phyloP scores from a whole-genome alignment of 2,888 invertebrate genomes.

The Automeris io region DNA sequence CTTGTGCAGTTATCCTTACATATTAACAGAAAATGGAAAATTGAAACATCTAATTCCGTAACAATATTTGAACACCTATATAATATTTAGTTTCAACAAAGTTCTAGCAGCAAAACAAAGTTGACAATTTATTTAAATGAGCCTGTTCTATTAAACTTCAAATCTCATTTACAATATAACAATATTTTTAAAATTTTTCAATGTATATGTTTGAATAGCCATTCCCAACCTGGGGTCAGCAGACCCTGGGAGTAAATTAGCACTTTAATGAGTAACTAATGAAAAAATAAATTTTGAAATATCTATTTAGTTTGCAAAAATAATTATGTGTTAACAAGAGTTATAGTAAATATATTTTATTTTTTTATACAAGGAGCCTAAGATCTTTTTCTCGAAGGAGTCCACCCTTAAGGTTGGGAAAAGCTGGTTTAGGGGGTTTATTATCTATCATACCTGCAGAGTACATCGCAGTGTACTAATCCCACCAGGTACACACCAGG shows the following conservation, averaged over 20 bases:
- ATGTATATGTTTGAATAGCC: constrained; percentile 31
- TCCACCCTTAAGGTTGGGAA: too few species aligned
- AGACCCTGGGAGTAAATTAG: background rate
- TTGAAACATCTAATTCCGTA: constrained; percentile 70
- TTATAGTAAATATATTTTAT: too few species aligned
- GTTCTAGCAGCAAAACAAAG: constrained; percentile 69
- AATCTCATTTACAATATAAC: constrained; percentile 71
- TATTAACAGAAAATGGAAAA: constrained; percentile 59
- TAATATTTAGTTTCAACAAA: constrained; percentile 70
- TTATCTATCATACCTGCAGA: background rate
- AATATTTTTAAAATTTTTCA: constrained; percentile 52
- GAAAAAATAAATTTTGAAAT: too few species aligned
- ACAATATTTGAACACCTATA: constrained; percentile 76
- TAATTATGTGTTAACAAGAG: too few species aligned
- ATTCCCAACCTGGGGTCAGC: constrained; percentile 11
- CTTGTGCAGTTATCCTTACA: constrained; percentile 72
- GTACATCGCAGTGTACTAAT: background rate
- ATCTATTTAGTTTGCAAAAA: too few species aligned
- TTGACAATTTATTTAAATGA: constrained; percentile 66
- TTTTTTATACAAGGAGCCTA: too few species aligned
- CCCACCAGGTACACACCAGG: constrained; percentile 10
- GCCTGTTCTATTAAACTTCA: constrained; percentile 70
- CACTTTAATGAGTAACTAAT: too few species aligned
- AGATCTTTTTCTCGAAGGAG: too few species aligned
- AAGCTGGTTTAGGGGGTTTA: background rate